A percentile compares a stretch with the other conserved stretches of the same genome.
Conservation (phyloP, 1,140 invertebrate species). For the Oppia nitens region DNA sequence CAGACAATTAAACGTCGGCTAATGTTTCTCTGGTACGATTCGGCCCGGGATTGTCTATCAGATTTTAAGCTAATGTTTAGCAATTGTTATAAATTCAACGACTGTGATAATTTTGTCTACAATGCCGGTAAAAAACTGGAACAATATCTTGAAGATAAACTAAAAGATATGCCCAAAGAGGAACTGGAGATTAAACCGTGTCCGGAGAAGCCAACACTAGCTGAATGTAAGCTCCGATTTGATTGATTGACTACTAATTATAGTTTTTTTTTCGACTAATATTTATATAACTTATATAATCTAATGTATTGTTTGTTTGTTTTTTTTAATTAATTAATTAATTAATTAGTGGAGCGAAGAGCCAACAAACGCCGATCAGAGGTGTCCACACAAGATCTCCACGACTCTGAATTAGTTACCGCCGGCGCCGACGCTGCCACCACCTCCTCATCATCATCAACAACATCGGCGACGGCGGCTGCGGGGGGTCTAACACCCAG, state of each 20-base stretch:
- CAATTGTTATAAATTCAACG: constrained; percentile 96
- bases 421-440: neutral
- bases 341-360: neutral
- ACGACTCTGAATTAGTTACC: neutral
- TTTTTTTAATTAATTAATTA: too few relatives aligned
- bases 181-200: constrained; percentile 7
- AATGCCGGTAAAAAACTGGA: constrained; percentile 91
- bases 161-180: constrained; percentile 11
- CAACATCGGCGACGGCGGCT: too few relatives aligned
- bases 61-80: constrained; percentile 94
- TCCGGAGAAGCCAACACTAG: neutral
- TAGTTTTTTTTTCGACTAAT: neutral
- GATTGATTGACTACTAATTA: neutral
- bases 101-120: constrained; percentile 90
- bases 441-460: neutral
- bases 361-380: neutral
- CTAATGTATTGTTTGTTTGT: neutral
- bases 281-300: neutral
- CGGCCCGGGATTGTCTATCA: constrained; percentile 70
- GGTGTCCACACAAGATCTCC: neutral
- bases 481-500: too few relatives aligned
- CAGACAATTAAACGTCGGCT: constrained; percentile 93
- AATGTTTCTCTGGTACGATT: constrained; percentile 79
- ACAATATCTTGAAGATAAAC: constrained; percentile 21
- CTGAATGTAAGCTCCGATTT: neutral